Evolutionary conservation across 2,888 invertebrate genomes (phyloP).

Genomic region (Steinernema scapterisci): DNA sequence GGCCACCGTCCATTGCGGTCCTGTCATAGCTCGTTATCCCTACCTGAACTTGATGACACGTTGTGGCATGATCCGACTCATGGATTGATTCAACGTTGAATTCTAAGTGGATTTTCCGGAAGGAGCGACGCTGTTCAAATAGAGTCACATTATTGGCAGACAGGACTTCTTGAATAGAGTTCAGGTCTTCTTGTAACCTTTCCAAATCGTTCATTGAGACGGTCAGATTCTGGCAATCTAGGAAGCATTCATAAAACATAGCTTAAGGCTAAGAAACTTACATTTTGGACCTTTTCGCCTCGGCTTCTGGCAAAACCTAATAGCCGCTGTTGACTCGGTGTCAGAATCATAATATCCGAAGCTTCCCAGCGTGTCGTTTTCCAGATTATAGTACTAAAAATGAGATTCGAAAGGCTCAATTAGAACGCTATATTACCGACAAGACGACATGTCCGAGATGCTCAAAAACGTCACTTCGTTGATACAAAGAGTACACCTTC

Average conservation of each 20-base stretch:
- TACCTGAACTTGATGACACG: constrained; percentile 1
- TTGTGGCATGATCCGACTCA: not conserved
- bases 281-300: not conserved
- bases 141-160: not conserved
- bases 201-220: not conserved
- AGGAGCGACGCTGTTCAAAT: not conserved
- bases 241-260: not conserved
- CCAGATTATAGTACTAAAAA: constrained; percentile 2
- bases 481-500: constrained; percentile 10
- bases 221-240: not conserved
- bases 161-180: not conserved
- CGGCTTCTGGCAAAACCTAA: not conserved
- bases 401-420: not conserved
- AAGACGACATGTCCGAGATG: not conserved
- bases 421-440: not conserved
- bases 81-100: not conserved
- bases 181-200: not conserved
- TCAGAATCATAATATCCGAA: not conserved
- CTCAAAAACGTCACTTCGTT: not conserved
- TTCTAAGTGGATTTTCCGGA: not conserved
- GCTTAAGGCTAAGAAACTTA: not conserved
- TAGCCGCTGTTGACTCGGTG: not conserved
- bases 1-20: no score
- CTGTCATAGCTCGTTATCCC: no score
- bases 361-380: constrained; percentile 14